These are phyloP conservation scores for Schlechtendalia chinensis DNA, from an alignment of 1,140 invertebrate genomes.

Conservation along the genomic window DNA sequence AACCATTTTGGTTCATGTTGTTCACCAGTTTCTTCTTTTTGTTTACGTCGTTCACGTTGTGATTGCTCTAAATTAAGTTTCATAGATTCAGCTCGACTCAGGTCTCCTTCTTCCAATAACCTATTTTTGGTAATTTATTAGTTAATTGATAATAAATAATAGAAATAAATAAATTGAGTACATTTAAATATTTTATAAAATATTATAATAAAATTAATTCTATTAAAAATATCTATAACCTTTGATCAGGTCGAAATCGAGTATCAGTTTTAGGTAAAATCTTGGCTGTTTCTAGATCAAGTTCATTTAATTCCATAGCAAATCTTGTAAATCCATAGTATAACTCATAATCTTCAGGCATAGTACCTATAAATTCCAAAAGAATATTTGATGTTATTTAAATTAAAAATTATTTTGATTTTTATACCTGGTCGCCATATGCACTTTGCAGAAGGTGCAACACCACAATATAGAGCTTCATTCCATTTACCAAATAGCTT, in stretches of 20 bases:
- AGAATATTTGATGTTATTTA: neutral
- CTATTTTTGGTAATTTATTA: conserved; percentile 51
- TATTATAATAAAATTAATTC: neutral
- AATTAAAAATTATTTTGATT: neutral
- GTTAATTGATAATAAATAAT: neutral
- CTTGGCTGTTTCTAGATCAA: conserved; percentile 65
- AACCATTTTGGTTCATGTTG: conserved; percentile 60
- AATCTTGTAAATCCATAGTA: conserved; percentile 85
- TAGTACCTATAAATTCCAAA: conserved; percentile 59
- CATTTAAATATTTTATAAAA: neutral
- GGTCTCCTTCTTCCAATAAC: conserved; percentile 73
- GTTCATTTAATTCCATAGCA: conserved; percentile 81
- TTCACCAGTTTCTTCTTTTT: conserved; percentile 61
- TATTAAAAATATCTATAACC: conserved; percentile 48
- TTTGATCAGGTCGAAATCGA: conserved; percentile 59
- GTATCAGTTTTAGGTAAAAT: conserved; percentile 74
- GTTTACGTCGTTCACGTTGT: conserved; percentile 68
- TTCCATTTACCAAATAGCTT: conserved; percentile 80
- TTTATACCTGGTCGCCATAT: conserved; percentile 68
- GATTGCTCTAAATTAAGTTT: conserved; percentile 69
- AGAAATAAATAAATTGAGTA: neutral
- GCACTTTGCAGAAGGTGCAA: conserved; percentile 68
- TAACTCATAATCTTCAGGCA: conserved; percentile 75
- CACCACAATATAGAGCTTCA: conserved; percentile 74
- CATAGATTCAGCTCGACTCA: conserved; percentile 68